A percentile compares a stretch with the other conserved stretches of the same genome.
phyloP scores from a whole-genome alignment of 2,113 vertebrate genomes.

The Platichthys flesus region DNA sequence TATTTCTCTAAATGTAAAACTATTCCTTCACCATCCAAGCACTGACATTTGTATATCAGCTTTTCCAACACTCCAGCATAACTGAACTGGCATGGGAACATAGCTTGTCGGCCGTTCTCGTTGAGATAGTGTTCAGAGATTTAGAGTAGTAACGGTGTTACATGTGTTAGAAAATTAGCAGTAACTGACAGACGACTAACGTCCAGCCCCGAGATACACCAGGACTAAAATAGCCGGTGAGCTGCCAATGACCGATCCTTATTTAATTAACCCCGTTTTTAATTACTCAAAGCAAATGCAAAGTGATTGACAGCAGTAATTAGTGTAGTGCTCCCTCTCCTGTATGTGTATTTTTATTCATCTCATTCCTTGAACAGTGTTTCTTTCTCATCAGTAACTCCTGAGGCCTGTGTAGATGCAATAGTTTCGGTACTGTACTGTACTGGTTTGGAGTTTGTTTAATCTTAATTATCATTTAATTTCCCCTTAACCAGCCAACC shows the following conservation, averaged over 20 bases:
- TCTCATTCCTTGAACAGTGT: constrained; percentile 1
- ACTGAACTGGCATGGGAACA: background rate
- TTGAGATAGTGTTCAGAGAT: background rate
- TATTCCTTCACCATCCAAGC: background rate
- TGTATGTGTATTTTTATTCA: background rate
- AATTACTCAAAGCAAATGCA: constrained; percentile 58
- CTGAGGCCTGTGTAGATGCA: background rate
- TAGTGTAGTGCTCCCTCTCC: constrained; percentile 36
- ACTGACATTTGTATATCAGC: background rate
- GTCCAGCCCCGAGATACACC: constrained; percentile 28
- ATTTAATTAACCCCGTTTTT: constrained; percentile 60
- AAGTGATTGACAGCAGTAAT: constrained; percentile 53
- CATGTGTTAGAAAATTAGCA: constrained; percentile 30
- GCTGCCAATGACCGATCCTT: constrained; percentile 47
- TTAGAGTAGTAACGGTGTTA: background rate
- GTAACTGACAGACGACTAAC: constrained; percentile 9
- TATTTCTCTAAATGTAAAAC: background rate
- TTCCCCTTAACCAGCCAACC: background rate
- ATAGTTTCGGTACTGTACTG: background rate
- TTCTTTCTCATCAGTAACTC: constrained; percentile 13
- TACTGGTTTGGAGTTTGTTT: no score
- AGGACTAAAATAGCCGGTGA: constrained; percentile 33
- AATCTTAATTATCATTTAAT: no score
- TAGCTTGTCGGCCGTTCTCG: background rate
- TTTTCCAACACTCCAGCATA: background rate